Conservation (phyloP, 2,888 invertebrate species). For the Sarcophaga carnaria region DNA sequence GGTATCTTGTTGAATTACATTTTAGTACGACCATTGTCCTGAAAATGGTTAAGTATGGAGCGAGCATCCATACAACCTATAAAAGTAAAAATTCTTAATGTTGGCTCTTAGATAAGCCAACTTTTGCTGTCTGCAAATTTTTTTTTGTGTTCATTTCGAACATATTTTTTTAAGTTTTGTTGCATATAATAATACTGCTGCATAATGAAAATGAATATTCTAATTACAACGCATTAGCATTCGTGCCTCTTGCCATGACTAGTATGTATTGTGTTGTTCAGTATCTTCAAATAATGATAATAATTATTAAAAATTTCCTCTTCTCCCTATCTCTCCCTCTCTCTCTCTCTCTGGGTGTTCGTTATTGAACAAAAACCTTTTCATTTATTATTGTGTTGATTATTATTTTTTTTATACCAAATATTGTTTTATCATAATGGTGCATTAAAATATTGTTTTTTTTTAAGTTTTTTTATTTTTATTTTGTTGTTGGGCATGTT, state of each 20-base stretch:
- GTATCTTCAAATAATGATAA: slow-evolving; percentile 38
- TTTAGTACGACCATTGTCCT: too few species aligned
- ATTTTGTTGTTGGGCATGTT: not conserved
- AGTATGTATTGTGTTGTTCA: slow-evolving; percentile 23
- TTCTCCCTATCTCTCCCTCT: not conserved
- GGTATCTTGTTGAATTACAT: too few species aligned
- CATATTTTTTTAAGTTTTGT: slow-evolving; percentile 14
- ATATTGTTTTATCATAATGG: slow-evolving; percentile 58
- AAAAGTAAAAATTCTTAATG: too few species aligned
- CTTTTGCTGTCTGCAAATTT: not conserved
- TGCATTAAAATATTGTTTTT: slow-evolving; percentile 56
- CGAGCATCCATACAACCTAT: too few species aligned
- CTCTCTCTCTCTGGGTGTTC: not conserved
- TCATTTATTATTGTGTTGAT: slow-evolving; percentile 44
- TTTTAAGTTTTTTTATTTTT: not conserved
- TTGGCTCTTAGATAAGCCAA: too few species aligned
- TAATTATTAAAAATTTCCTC: slow-evolving; percentile 21
- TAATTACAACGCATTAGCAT: slow-evolving; percentile 65
- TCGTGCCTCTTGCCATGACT: slow-evolving; percentile 23
- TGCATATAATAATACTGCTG: slow-evolving; percentile 26
- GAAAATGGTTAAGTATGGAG: too few species aligned
- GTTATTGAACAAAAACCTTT: slow-evolving; percentile 47
- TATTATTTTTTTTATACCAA: slow-evolving; percentile 26
- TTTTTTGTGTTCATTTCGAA: slow-evolving; percentile 1
- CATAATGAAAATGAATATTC: slow-evolving; percentile 62